Percentiles rank a stretch among this genome's conserved stretches.
Evolutionary conservation across 2,888 invertebrate genomes (phyloP).

Genomic region (Rhingia campestris): DNA sequence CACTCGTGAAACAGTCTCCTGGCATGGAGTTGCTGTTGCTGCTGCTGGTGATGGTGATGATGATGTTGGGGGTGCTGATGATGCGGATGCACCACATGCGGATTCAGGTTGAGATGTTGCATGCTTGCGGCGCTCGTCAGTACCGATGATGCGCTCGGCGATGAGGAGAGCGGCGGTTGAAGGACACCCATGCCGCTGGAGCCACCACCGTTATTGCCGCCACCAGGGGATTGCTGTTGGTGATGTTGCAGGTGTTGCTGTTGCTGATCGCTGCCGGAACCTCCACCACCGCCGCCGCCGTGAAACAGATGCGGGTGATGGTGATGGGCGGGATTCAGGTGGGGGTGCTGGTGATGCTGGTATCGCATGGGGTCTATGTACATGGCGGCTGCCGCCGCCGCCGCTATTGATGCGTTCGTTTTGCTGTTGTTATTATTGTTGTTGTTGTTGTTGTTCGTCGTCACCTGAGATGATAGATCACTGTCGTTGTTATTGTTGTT

Average conservation of each 20-base stretch:
- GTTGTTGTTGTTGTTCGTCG: conserved; percentile 76
- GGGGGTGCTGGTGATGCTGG: conserved; percentile 82
- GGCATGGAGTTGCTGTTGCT: conserved; percentile 82
- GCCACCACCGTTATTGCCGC: conserved; percentile 51
- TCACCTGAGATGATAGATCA: conserved; percentile 79
- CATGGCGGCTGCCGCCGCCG: conserved; percentile 83
- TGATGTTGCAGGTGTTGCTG: conserved; percentile 79
- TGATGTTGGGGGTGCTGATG: conserved; percentile 82
- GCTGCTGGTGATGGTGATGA: conserved; percentile 83
- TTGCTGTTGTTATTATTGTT: conserved; percentile 75
- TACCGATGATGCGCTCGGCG: conserved; percentile 79
- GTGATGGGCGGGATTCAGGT: conserved; percentile 78
- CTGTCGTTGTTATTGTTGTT: conserved; percentile 78
- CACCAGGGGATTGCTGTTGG: conserved; percentile 77
- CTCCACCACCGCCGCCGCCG: conserved; percentile 66
- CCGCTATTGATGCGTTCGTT: conserved; percentile 81
- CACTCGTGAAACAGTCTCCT: conserved; percentile 83
- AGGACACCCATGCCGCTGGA: conserved; percentile 79
- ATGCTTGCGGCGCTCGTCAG: conserved; percentile 78
- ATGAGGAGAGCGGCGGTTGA: conserved; percentile 79
- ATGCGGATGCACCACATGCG: conserved; percentile 81
- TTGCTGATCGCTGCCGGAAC: conserved; percentile 79
- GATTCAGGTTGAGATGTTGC: conserved; percentile 81
- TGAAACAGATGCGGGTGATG: conserved; percentile 82
- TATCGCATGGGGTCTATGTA: conserved; percentile 83